Base-by-base conservation (phyloP, 2,888 invertebrate species). In the Drosophila multiciliata region DNA sequence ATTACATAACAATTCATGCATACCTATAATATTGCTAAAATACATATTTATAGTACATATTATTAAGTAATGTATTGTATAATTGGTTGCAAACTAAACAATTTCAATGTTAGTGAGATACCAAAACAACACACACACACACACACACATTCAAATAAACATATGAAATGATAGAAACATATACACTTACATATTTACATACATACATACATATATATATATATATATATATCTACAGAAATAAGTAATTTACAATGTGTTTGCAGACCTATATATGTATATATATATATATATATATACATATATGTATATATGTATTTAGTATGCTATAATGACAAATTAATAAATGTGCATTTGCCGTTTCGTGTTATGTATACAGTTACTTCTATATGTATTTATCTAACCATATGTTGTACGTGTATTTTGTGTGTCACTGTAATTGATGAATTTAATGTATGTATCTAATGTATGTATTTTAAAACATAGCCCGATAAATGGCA, bases 351-450 rank as follows among this genome's bases (percentile, higher is more conserved):
- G 35, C 36, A 57, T 52, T 53, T 58, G 62, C 63, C 48, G 64
- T 53, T 50, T 23, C 52, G 50, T 63, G 59, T 54, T 58, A 58
- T 58, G 62, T 63, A 75, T 59, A 65, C 55, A 66, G 60, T 60
- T 62, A 75, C 49, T 59, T 74, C 54, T 32, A 53, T 62, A 66
- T 66, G 57, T 66, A 57, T 55, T 50, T 73, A 73, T 64, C 38
- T 61, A 65, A 50, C 38, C 62, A 58, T 59, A 69, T 66, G 66
- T 75, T 82, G 76, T 82, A 82, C 53, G 73, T 75, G 78, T 80
- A 85, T 71, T 71, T 80, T 73, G 81, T 78, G 75, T 87, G 75
- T 86, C 75, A 69, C 38, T 71, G 82, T 83, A 82, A 81, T 81
- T 73, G 54, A 82, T 58, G 69, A 84, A 87, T 67, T 78, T 80